Evolutionary conservation across 1,140 invertebrate genomes (phyloP).

Genomic region (Stegodyphus dumicola): DNA sequence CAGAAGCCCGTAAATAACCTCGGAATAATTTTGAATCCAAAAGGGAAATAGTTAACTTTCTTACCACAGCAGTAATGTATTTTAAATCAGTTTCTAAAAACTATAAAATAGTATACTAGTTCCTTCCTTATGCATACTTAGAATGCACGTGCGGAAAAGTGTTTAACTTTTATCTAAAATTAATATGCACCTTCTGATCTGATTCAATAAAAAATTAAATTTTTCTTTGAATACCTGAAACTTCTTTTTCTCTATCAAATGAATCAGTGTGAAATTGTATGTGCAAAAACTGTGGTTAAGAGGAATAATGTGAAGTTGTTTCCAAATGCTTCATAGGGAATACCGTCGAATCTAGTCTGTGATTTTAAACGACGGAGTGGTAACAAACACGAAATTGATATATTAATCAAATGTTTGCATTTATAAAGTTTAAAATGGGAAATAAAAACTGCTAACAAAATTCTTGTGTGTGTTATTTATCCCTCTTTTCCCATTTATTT

Average conservation of each 20-base stretch:
- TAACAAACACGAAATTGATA: not conserved
- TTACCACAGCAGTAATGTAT: no score
- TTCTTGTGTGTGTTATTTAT: not conserved
- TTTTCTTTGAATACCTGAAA: not conserved
- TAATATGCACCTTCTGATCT: not conserved
- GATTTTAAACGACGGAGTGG: slow-evolving; percentile 41
- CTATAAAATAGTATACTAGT: no score
- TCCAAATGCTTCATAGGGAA: not conserved
- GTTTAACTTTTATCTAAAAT: no score
- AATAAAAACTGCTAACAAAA: slow-evolving; percentile 40
- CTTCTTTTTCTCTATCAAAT: not conserved
- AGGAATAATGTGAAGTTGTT: not conserved
- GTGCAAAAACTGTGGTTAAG: not conserved
- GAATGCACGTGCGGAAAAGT: no score
- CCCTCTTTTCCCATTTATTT: not conserved
- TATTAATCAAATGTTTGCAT: not conserved
- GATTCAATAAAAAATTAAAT: not conserved
- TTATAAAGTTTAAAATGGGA: slow-evolving; percentile 5
- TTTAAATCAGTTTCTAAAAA: no score
- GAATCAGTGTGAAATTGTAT: not conserved
- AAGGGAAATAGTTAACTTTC: no score
- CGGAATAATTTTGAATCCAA: no score
- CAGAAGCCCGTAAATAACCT: no score
- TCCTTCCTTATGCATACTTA: no score
- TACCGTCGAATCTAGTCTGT: slow-evolving; percentile 48